Percentiles rank a stretch among this genome's conserved stretches.
These are phyloP conservation scores for Stenchaetothrips biformis DNA, from an alignment of 2,888 invertebrate species.

Conservation along the genomic window DNA sequence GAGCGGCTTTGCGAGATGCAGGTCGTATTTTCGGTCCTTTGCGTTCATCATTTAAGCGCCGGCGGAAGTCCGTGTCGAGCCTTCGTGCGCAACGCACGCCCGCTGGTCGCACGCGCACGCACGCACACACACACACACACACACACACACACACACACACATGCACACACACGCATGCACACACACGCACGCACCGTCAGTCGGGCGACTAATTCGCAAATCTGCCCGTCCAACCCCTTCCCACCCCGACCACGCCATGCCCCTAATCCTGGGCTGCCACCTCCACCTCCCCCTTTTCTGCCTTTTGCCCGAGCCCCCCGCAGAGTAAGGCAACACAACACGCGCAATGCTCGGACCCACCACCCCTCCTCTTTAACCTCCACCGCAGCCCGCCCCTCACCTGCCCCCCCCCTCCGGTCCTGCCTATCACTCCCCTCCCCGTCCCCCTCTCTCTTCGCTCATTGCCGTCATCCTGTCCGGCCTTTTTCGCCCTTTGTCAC, in stretches of 20 bases:
- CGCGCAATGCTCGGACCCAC: too few species aligned
- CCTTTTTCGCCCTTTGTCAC: not conserved
- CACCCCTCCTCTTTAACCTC: too few species aligned
- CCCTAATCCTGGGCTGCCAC: not conserved
- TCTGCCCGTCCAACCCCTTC: not conserved
- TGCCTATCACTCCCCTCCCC: too few species aligned
- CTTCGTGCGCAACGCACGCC: too few species aligned
- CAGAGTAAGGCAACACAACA: too few species aligned
- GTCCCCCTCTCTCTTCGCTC: too few species aligned
- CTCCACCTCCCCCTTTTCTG: not conserved
- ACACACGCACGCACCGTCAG: not conserved
- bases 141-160: constrained; percentile 4
- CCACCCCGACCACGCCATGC: not conserved
- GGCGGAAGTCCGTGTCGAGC: too few species aligned
- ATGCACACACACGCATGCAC: not conserved
- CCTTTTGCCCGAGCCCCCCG: too few species aligned
- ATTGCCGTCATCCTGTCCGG: not conserved
- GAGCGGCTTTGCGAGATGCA: not conserved
- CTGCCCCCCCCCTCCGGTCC: too few species aligned
- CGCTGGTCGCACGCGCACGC: too few species aligned
- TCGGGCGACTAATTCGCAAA: constrained; percentile 17
- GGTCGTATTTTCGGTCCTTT: not conserved
- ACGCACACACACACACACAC: not conserved
- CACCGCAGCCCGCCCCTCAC: too few species aligned
- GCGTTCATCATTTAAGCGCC: constrained; percentile 12